Evolutionary conservation across 2,113 vertebrate genomes (phyloP).

Genomic region (Noturus placidus): DNA sequence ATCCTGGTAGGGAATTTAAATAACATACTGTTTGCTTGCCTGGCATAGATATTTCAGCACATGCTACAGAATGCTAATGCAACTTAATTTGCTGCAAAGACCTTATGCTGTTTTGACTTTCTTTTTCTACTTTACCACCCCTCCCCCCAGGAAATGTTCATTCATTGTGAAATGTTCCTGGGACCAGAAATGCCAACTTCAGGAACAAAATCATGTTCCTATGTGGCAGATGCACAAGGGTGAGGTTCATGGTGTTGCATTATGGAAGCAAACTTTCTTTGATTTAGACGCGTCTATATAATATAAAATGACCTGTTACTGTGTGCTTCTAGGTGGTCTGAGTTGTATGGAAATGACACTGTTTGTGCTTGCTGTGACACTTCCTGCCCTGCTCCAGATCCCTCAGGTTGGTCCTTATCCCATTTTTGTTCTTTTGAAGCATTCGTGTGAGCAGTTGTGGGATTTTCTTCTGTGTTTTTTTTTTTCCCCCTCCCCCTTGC

Average conservation of each 20-base stretch:
- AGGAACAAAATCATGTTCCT: conserved; percentile 64
- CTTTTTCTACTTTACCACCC: no score
- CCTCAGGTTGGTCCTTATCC: conserved; percentile 43
- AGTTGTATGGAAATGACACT: conserved; percentile 52
- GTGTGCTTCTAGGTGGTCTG: conserved; percentile 64
- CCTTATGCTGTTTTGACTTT: neutral
- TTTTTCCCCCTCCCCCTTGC: no score
- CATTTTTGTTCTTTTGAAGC: neutral
- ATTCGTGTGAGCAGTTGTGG: no score
- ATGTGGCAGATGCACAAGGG: conserved; percentile 11
- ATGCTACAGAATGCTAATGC: no score
- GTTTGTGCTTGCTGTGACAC: conserved; percentile 65
- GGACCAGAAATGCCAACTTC: conserved; percentile 42
- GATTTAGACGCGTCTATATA: no score
- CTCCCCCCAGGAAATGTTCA: conserved; percentile 62
- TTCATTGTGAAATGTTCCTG: conserved; percentile 65
- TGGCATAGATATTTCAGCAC: neutral
- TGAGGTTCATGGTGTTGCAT: neutral
- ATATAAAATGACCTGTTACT: neutral
- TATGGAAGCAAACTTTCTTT: conserved; percentile 11
- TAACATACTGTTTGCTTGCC: neutral
- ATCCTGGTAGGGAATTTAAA: neutral
- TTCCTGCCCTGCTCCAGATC: conserved; percentile 32
- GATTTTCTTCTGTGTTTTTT: no score
- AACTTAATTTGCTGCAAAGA: neutral